A percentile compares a stretch with the other conserved stretches of the same genome.
phyloP scores from a whole-genome alignment of 2,797 vertebrate species.

The Myoxocephalus aenaeus region DNA sequence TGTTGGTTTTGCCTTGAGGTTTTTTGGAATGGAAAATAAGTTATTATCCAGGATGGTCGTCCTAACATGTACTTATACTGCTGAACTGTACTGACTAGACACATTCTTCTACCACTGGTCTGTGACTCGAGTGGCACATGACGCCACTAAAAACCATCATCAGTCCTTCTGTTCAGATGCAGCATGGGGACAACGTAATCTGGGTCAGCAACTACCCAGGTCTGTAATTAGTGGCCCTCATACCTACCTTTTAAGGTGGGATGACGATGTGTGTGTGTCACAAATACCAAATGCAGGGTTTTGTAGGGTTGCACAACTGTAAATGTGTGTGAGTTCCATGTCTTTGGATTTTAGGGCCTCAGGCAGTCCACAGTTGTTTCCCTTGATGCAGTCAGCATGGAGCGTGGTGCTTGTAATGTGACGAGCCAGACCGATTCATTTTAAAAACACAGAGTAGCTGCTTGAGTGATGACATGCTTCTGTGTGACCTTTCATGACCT shows the following conservation, averaged over 20 bases:
- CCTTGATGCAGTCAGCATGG: not conserved
- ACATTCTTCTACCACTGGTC: not conserved
- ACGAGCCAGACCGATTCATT: not conserved
- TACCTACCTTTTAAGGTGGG: not conserved
- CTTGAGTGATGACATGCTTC: not conserved
- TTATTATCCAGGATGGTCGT: not conserved
- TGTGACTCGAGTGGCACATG: not conserved
- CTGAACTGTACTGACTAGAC: not conserved
- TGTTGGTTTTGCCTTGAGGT: not conserved
- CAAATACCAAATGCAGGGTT: not conserved
- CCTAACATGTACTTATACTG: not conserved
- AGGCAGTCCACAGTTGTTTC: not conserved
- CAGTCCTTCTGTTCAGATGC: not conserved
- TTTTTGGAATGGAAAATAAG: not conserved
- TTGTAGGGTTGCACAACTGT: not conserved
- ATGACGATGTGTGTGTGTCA: not conserved
- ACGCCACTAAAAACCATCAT: conserved; percentile 23
- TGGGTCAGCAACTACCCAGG: not conserved
- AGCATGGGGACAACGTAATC: not conserved
- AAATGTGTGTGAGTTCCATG: not conserved
- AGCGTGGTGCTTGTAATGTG: not conserved
- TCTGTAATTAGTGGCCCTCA: conserved; percentile 17
- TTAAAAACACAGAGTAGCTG: conserved; percentile 6
- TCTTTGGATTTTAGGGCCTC: not conserved
- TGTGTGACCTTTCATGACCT: conserved; percentile 10